phyloP scores from a whole-genome alignment of 2,888 invertebrate species.

The Charanyca ferruginea region DNA sequence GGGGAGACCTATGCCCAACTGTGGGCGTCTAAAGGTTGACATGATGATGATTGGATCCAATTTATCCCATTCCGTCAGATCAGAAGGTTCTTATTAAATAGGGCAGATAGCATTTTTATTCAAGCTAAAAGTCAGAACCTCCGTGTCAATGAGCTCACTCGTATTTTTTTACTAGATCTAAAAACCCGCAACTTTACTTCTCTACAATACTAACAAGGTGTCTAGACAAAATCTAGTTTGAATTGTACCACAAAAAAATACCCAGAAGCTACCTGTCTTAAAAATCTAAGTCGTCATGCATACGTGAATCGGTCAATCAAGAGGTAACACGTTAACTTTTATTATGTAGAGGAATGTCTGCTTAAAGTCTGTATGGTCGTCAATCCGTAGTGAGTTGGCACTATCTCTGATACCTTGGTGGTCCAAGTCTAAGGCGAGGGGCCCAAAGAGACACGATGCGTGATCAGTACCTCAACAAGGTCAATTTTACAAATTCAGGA shows the following conservation, averaged over 20 bases:
- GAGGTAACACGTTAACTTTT: slow-evolving; percentile 79
- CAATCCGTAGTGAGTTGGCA: slow-evolving; percentile 83
- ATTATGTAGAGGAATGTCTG: slow-evolving; percentile 74
- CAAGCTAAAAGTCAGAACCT: no score
- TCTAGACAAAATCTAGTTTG: slow-evolving; percentile 42
- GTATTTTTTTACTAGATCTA: not conserved
- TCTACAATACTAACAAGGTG: slow-evolving; percentile 13
- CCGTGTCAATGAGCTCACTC: no score
- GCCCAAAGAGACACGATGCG: no score
- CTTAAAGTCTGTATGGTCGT: slow-evolving; percentile 62
- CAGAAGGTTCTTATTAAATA: no score
- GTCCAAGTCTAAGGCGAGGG: slow-evolving; percentile 55
- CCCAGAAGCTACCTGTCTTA: slow-evolving; percentile 67
- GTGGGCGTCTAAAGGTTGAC: no score
- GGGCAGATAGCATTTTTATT: no score
- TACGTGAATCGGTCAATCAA: slow-evolving; percentile 85
- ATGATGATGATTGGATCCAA: no score
- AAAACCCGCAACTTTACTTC: not conserved
- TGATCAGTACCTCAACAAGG: no score
- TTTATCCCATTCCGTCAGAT: no score
- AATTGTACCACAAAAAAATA: slow-evolving; percentile 43
- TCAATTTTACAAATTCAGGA: no score
- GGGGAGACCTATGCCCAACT: no score
- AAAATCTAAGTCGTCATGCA: slow-evolving; percentile 68
- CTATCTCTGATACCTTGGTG: slow-evolving; percentile 69